Base-by-base conservation (phyloP, 1,140 invertebrate species). In the Schlechtendalia chinensis region DNA sequence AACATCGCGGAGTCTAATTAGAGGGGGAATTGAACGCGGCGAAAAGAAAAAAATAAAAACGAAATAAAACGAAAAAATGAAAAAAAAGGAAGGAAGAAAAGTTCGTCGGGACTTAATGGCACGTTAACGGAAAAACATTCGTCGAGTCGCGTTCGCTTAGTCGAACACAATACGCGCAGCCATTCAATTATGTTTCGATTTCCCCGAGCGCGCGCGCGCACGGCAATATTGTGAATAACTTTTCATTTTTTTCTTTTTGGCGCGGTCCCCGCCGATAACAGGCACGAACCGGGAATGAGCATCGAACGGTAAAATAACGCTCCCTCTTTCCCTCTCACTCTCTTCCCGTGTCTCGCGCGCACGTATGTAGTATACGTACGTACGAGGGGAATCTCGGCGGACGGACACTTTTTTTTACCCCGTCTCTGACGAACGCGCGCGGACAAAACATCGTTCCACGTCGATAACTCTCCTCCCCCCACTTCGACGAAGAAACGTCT, bases 121-220 rank as follows among this genome's bases (percentile, higher is more conserved):
- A 79, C 75, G 75, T 79, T 79, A 79, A 79, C 75, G 75, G 63
- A 58, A 79, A 79, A 79, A 79, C 75, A 79, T 79, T 79, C 75
- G 75, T 63, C 69, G 69, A 72, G 69, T 72, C 12, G 47, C 69
- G 69, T 72, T 54, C 75, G 75, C 75, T 79, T 63, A 63, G 75
- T 61, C 75, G 75, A 79, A 79, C 75, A 79, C 75, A 79, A 79
- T 79, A 59, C 75, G 69, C 58, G 69, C 58, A 79, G 75, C 75
- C 45, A 63, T 79, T 79, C 75, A 79, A 79, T 79, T 79, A 79
- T 79, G 75, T 79, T 79, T 79, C 75, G 63, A 79, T 79, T 79
- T 79, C 58, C 75, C 12, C 56, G 56, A 77, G 74, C 75, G 19
- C 24, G 24, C n/a, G n/a, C 29, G 75, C 19, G 58, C 24, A 47